Evolutionary conservation across 2,113 vertebrate species (phyloP).

Genomic region (Rhinopomastus cyanomelas): DNA sequence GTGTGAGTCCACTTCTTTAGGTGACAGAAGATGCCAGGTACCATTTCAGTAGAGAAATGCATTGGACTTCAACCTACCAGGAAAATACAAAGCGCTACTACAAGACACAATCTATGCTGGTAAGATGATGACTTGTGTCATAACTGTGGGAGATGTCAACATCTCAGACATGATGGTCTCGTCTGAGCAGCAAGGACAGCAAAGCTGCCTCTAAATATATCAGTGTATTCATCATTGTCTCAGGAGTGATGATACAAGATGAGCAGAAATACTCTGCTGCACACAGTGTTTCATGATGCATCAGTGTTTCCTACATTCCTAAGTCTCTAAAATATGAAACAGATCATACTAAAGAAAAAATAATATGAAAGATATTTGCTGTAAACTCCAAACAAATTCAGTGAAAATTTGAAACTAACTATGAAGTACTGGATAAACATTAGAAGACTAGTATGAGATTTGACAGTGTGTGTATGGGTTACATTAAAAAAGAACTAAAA

Average conservation of each 20-base stretch:
- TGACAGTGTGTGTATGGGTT: slow-evolving; percentile 30
- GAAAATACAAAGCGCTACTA: background rate
- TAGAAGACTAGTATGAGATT: slow-evolving; percentile 33
- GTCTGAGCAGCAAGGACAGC: background rate
- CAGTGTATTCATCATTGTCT: slow-evolving; percentile 17
- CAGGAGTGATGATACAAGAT: slow-evolving; percentile 55
- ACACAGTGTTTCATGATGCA: slow-evolving; percentile 35
- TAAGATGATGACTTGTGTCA: accelerated
- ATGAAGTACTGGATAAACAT: slow-evolving; percentile 39
- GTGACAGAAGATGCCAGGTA: background rate
- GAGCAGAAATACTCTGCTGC: slow-evolving; percentile 25
- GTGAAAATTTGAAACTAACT: slow-evolving; percentile 62
- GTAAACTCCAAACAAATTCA: slow-evolving; percentile 58
- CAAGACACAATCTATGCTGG: accelerated
- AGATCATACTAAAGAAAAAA: slow-evolving; percentile 24
- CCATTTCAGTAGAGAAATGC: background rate
- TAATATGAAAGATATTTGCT: slow-evolving; percentile 24
- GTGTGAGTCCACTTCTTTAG: background rate
- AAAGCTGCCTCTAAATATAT: slow-evolving; percentile 8
- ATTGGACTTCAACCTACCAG: background rate
- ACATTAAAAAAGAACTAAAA: background rate
- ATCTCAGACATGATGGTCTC: background rate
- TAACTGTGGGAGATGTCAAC: background rate
- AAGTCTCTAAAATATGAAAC: slow-evolving; percentile 54
- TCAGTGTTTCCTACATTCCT: slow-evolving; percentile 57